Base-by-base conservation (phyloP, 2,113 vertebrate species). In the Spea bombifrons region DNA sequence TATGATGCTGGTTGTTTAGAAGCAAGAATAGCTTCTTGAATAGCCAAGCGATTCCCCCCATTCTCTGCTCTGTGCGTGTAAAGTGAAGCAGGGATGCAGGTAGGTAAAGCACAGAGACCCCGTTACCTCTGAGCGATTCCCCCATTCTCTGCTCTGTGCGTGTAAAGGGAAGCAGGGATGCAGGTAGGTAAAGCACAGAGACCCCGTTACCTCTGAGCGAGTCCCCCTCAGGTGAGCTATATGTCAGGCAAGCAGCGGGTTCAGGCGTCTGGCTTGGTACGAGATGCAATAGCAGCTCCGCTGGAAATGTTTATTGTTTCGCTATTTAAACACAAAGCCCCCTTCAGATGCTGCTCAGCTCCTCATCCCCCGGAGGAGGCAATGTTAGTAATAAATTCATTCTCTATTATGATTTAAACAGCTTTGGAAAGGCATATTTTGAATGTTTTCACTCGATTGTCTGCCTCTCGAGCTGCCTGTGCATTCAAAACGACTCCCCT, bases 261-360 rank as follows among this genome's bases (percentile, higher is more conserved):
- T 73, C 55, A 10, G 44, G 75, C 84, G 46, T 0, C 0, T 53
- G 15, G 50, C 61, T 52, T 12, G 2, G 5, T 7, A 68, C 43
- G 17, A 5, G 76, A 75, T 53, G 74, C 57, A 0, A 81, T 1
- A 0, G 59, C 49, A 9, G 81, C 76, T 66, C 84, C 0, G 1
- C 80, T 74, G 80, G 76, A 76, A 87, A 83, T 3, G 0, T 61
- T 88, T 80, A 83, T 84, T 86, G 85, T 84, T 86, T 74, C 75
- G 71, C 84, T 82, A 87, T 88, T 90, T 89, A 88, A 30, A 89
- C 86, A 88, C 88, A 90, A 86, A 75, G 85, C 81, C 84, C 83
- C 83, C 85, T 87, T 88, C 87, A 88, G 78, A 83, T 84, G 84
- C 86, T 84, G 72, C 81, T 83, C 84, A 81, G 82, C 76, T 84